Conservation (phyloP, 30 jellyfish, hydroid and myxozoan genomes). For the Rhopilema esculentum region DNA sequence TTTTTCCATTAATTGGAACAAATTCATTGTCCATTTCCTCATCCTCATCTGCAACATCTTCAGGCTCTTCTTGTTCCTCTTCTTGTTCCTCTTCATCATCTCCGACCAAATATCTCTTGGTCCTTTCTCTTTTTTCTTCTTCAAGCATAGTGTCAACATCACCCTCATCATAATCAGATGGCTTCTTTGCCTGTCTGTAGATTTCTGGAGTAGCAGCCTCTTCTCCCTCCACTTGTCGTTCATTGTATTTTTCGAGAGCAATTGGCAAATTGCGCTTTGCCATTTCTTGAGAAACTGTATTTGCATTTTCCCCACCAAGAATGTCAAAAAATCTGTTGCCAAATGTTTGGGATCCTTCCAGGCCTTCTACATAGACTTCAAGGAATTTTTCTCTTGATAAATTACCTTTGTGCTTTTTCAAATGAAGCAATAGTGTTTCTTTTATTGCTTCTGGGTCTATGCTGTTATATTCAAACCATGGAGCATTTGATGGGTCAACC, state of each 20-base stretch:
- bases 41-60: conserved; percentile 24
- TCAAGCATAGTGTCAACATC: conserved; percentile 43
- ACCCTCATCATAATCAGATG: conserved; percentile 56
- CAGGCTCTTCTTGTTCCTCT: conserved; percentile 28
- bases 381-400: conserved; percentile 51
- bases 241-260: conserved; percentile 47
- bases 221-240: conserved; percentile 59
- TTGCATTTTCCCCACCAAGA: conserved; percentile 62
- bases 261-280: conserved; percentile 3
- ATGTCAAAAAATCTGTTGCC: conserved; percentile 68
- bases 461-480: conserved; percentile 55
- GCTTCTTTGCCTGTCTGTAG: conserved; percentile 25
- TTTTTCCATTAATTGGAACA: background rate
- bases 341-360: conserved; percentile 63
- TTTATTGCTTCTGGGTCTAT: conserved; percentile 39
- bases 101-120: conserved; percentile 8
- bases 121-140: conserved; percentile 38
- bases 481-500: conserved; percentile 74
- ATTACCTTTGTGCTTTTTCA: conserved; percentile 40
- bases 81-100: conserved; percentile 26
- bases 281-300: conserved; percentile 9
- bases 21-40: conserved; percentile 13
- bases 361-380: conserved; percentile 46
- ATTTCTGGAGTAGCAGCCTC: conserved; percentile 72
- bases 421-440: conserved; percentile 5